Percentiles rank a stretch among this genome's conserved stretches.
phyloP scores from a whole-genome alignment of 2,113 vertebrate genomes.

The Lipotes vexillifer region DNA sequence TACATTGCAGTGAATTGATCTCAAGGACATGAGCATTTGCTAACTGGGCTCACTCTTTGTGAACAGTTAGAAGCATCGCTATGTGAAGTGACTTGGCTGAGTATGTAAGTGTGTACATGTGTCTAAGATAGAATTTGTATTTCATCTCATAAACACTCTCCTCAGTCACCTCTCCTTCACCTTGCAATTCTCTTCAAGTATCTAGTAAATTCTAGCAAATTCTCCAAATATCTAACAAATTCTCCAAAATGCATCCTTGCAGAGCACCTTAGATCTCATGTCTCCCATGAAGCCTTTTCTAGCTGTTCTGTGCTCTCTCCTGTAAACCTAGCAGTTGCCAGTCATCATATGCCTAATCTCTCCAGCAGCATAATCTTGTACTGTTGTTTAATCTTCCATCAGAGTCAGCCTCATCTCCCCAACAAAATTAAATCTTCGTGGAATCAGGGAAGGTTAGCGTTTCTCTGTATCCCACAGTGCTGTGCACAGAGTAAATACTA shows the following conservation, averaged over 20 bases:
- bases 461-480: neutral
- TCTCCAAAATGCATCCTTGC: neutral
- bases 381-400: neutral
- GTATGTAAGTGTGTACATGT: neutral
- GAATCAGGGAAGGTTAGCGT: neutral
- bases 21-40: neutral
- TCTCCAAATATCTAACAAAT: neutral
- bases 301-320: neutral
- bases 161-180: neutral
- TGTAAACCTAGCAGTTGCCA: neutral
- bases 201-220: neutral
- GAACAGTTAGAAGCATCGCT: neutral
- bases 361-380: neutral
- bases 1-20: neutral
- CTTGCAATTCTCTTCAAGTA: neutral
- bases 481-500: neutral
- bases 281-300: neutral
- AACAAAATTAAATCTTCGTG: neutral
- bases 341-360: neutral
- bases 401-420: neutral
- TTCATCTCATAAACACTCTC: neutral
- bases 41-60: neutral
- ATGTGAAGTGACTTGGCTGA: neutral
- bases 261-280: neutral
- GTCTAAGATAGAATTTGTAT: neutral